phyloP scores from a whole-genome alignment of 1,140 invertebrate genomes.

The Oedothorax gibbosus region DNA sequence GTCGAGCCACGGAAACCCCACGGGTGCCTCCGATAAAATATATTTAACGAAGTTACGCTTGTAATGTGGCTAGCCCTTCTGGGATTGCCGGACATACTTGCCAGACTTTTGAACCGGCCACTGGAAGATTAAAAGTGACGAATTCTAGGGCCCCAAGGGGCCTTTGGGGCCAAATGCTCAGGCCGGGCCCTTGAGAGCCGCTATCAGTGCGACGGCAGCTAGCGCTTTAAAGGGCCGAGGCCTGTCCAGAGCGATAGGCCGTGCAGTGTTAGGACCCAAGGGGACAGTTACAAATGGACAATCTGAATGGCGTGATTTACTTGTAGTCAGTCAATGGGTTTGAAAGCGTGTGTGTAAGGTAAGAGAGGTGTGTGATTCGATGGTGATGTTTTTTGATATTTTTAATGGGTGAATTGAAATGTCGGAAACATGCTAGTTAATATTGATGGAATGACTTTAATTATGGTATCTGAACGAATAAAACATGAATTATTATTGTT shows the following conservation, averaged over 20 bases:
- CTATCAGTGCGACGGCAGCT: constrained; percentile 57
- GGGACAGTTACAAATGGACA: constrained; percentile 48
- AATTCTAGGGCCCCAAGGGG: constrained; percentile 50
- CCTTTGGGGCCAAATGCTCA: constrained; percentile 43
- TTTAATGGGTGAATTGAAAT: too few species aligned
- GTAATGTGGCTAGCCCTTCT: constrained; percentile 54
- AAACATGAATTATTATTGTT: too few species aligned
- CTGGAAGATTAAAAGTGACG: constrained; percentile 59
- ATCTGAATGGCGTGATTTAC: not conserved
- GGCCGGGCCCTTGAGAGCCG: constrained; percentile 37
- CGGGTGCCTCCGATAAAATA: constrained; percentile 21
- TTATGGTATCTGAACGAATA: too few species aligned
- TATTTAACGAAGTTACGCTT: constrained; percentile 57
- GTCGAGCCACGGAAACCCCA: constrained; percentile 18
- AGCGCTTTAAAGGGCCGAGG: constrained; percentile 39
- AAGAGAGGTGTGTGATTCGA: too few species aligned
- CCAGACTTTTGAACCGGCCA: constrained; percentile 51
- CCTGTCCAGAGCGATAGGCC: constrained; percentile 44
- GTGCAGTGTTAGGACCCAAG: constrained; percentile 3
- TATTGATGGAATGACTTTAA: too few species aligned
- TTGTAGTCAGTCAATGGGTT: too few species aligned
- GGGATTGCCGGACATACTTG: constrained; percentile 33
- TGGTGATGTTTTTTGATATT: too few species aligned
- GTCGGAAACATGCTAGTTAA: too few species aligned
- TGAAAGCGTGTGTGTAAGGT: too few species aligned